These are phyloP conservation scores for Ischnura elegans DNA, from an alignment of 2,888 invertebrate species.

Conservation along the genomic window DNA sequence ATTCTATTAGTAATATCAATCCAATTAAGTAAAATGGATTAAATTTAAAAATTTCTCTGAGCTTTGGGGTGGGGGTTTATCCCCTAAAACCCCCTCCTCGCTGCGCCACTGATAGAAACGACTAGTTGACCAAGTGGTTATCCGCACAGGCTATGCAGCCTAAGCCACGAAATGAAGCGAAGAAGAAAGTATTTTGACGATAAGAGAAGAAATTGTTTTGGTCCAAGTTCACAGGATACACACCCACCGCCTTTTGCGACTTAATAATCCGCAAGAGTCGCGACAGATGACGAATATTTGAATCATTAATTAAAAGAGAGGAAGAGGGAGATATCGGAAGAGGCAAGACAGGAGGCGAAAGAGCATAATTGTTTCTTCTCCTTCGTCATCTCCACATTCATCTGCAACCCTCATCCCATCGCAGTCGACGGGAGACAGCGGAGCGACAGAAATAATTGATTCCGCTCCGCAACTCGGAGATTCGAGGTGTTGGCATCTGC, in stretches of 20 bases:
- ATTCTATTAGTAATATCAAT: too few relatives aligned
- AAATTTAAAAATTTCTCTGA: too few relatives aligned
- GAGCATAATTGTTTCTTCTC: neutral
- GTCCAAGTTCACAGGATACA: too few relatives aligned
- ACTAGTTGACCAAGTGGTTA: too few relatives aligned
- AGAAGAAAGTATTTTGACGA: too few relatives aligned
- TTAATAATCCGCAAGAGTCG: neutral
- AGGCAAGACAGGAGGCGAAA: neutral
- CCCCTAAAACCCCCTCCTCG: too few relatives aligned
- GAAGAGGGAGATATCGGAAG: neutral
- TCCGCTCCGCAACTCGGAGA: neutral
- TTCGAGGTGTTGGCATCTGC: neutral
- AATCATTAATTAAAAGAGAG: neutral
- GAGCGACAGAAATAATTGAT: constrained; percentile 15
- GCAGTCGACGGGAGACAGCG: neutral
- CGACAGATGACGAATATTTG: neutral
- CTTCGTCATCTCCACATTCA: neutral
- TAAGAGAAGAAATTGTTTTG: too few relatives aligned
- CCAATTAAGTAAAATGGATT: too few relatives aligned
- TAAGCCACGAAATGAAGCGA: neutral
- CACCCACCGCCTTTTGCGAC: neutral
- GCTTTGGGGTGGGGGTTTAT: too few relatives aligned
- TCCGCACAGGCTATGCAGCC: too few relatives aligned
- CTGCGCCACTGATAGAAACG: too few relatives aligned
- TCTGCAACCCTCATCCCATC: neutral